A percentile compares a stretch with the other conserved stretches of the same genome.
Evolutionary conservation across 2,797 vertebrate genomes (phyloP).

Genomic region (Cottoperca gobio): DNA sequence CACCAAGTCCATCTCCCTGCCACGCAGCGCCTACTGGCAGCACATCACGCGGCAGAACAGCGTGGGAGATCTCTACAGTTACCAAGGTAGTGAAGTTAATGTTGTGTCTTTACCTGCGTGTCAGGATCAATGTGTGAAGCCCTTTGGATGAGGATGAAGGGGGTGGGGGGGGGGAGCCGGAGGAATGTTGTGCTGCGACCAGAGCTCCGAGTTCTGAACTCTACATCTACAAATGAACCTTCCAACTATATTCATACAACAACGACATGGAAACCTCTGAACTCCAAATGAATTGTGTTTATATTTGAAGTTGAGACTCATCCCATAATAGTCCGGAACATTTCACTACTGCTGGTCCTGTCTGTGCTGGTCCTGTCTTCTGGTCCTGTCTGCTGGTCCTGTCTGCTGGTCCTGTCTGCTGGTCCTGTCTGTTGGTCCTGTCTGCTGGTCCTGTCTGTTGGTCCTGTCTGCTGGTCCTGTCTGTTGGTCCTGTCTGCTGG

Average conservation of each 20-base stretch:
- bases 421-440: too few relatives aligned
- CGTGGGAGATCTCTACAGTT: slow-evolving; percentile 96
- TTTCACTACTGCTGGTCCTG: too few relatives aligned
- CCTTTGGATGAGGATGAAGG: neutral
- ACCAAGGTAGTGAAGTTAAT: slow-evolving; percentile 88
- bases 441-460: too few relatives aligned
- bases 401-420: too few relatives aligned
- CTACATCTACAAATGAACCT: neutral
- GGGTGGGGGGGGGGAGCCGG: neutral
- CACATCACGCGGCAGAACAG: slow-evolving; percentile 98
- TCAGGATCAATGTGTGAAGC: slow-evolving; percentile 23
- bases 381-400: too few relatives aligned
- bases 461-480: too few relatives aligned
- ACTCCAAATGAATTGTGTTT: neutral
- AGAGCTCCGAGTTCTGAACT: neutral
- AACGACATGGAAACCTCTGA: neutral
- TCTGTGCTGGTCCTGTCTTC: too few relatives aligned
- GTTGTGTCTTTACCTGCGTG: slow-evolving; percentile 38
- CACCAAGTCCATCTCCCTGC: slow-evolving; percentile 97
- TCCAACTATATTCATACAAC: neutral
- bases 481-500: too few relatives aligned
- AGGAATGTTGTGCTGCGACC: neutral
- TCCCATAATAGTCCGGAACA: neutral
- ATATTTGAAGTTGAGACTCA: neutral
- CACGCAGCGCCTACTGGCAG: slow-evolving; percentile 98